Percentiles rank a stretch among this genome's conserved stretches.
Evolutionary conservation across 2,888 invertebrate genomes (phyloP).

Genomic region (Diabrotica balteata): DNA sequence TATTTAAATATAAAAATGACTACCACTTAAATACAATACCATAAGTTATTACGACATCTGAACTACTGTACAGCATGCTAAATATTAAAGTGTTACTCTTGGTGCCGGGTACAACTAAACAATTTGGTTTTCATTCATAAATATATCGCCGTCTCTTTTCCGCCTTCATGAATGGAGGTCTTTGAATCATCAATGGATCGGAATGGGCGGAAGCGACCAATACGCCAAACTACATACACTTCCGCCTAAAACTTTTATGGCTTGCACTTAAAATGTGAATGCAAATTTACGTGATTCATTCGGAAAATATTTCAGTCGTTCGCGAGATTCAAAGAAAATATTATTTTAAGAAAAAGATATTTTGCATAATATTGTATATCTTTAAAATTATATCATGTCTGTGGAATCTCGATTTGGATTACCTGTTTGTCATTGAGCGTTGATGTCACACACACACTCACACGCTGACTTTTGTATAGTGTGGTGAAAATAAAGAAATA

Average conservation of each 20-base stretch:
- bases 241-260: slow-evolving; percentile 10
- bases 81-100: neutral
- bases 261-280: slow-evolving; percentile 1
- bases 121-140: slow-evolving; percentile 3
- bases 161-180: slow-evolving; percentile 6
- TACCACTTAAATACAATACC: too few species aligned
- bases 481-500: too few species aligned
- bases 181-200: slow-evolving; percentile 11
- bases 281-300: neutral
- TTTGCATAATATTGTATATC: slow-evolving; percentile 6
- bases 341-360: slow-evolving; percentile 5
- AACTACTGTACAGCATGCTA: too few species aligned
- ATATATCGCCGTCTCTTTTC: slow-evolving; percentile 4
- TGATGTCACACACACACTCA: neutral
- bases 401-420: slow-evolving; percentile 8
- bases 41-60: too few species aligned
- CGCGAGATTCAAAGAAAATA: slow-evolving; percentile 6
- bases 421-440: slow-evolving; percentile 13
- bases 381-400: slow-evolving; percentile 11
- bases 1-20: too few species aligned
- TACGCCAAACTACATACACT: slow-evolving; percentile 5
- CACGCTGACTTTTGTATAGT: too few species aligned
- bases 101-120: neutral
- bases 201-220: slow-evolving; percentile 7
- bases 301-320: neutral